A percentile compares a stretch with the other conserved stretches of the same genome.
Evolutionary conservation across 2,797 vertebrate genomes (phyloP).

Genomic region (Trachops cirrhosus): DNA sequence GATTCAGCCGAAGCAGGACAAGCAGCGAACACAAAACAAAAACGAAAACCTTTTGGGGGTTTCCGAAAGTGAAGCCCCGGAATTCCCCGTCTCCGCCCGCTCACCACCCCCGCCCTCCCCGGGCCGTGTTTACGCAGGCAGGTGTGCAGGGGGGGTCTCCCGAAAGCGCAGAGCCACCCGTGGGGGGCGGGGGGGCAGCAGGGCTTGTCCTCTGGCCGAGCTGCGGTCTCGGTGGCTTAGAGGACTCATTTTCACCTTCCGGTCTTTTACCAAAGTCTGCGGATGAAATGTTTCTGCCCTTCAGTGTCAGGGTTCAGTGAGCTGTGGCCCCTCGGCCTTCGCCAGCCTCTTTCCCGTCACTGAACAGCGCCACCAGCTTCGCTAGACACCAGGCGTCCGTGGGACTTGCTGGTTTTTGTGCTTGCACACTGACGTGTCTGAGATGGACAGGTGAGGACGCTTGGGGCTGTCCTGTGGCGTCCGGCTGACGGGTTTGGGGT

Average conservation of each 20-base stretch:
- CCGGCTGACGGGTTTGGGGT: not conserved
- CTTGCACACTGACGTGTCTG: rapidly evolving
- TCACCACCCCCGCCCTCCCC: not conserved
- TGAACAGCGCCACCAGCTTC: not conserved
- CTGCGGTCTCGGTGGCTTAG: not conserved
- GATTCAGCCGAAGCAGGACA: not conserved
- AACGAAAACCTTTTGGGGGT: not conserved
- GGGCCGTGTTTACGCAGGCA: not conserved
- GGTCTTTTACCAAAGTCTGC: not conserved
- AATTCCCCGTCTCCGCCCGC: constrained; percentile 34
- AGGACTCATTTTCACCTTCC: not conserved
- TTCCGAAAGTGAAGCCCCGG: constrained; percentile 40
- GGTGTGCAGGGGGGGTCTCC: not conserved
- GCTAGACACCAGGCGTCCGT: not conserved
- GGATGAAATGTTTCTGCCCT: not conserved
- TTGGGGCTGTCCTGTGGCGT: not conserved
- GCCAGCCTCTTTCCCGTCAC: not conserved
- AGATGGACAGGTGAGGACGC: rapidly evolving
- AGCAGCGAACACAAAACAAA: not conserved
- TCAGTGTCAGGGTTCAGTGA: not conserved
- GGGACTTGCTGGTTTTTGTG: not conserved
- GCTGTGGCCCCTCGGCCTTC: not conserved
- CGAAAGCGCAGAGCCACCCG: not conserved
- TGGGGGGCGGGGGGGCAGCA: rapidly evolving
- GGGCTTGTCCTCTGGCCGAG: not conserved